A percentile compares a stretch with the other conserved stretches of the same genome.
Conservation (phyloP, 2,797 vertebrate species). For the Pempheris klunzingeri region DNA sequence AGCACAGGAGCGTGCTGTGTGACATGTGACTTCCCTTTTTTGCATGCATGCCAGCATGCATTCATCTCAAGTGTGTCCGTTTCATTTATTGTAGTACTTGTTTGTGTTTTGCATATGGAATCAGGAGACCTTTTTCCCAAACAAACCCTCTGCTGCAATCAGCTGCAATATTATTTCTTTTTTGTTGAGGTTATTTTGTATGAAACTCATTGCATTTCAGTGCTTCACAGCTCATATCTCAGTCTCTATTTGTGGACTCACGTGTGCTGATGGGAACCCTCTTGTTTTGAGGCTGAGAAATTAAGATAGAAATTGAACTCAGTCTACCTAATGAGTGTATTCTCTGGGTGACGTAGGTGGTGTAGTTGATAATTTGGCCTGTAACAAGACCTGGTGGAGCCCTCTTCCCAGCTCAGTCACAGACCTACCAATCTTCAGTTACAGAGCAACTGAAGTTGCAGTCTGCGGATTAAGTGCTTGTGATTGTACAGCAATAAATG, state of each 20-base stretch:
- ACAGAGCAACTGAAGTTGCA: constrained; percentile 18
- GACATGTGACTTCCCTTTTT: too few species aligned
- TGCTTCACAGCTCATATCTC: too few species aligned
- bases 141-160: not conserved
- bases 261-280: too few species aligned
- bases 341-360: not conserved
- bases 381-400: not conserved
- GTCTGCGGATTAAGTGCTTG: constrained; percentile 1
- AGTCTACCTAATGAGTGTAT: not conserved
- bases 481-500: constrained; percentile 23
- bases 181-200: not conserved
- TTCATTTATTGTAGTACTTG: too few species aligned
- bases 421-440: not conserved
- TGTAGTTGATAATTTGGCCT: not conserved
- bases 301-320: not conserved
- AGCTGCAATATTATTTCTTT: not conserved
- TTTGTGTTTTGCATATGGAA: too few species aligned
- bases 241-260: too few species aligned
- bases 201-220: too few species aligned
- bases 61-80: too few species aligned
- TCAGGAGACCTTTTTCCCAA: not conserved
- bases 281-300: not conserved
- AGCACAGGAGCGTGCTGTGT: too few species aligned
- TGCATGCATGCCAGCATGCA: too few species aligned
- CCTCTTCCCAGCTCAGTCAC: not conserved